Base-by-base conservation (phyloP, 1,140 invertebrate species). In the Leguminivora glycinivorella region DNA sequence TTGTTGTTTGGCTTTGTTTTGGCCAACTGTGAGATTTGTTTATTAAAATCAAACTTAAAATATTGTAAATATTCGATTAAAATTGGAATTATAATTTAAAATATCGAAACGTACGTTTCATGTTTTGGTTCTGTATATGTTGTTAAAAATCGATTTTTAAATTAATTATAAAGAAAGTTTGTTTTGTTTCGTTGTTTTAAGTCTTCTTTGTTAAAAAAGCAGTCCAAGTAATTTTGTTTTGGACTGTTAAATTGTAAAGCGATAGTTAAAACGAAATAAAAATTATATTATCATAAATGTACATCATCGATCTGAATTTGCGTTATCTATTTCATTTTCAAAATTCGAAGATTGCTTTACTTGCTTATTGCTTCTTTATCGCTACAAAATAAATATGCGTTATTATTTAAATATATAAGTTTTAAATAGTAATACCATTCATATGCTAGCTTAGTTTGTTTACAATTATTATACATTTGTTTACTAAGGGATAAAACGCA, bases 121-220 rank as follows among this genome's bases (percentile, higher is more conserved):
- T 52, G 19, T 52, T 52, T 19, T 47, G 34, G 40, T 43, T n/a
- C 22, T 22, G 47, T 52, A 52, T 22, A 52, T 52, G 47, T 52
- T 52, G 43, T 7, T 52, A 52, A 52, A 52, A 52, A 52, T 19
- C n/a, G 47, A 52, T 7, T 43, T 43, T 52, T 52, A 52, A 19
- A 43, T 43, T 43, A n/a, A 7, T 52, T 22, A 22, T 52, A 52
- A 52, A 22, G 19, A 22, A 52, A 22, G 7, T 52, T 52, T 52
- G 5, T 22, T 2, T 22, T 22, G 17, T 22, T 52, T 52, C 19
- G 17, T 52, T 52, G 47, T 22, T 52, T 6, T 52, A 22, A 52
- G 47, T 17, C 19, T 52, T n/a, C 14, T 22, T 52, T 52, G 19
- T 43, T 43, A 19, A 52, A n/a, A 22, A 22, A 1, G 19, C 19